Conservation (phyloP, 2,888 invertebrate species). For the Trachelus troglodyta region DNA sequence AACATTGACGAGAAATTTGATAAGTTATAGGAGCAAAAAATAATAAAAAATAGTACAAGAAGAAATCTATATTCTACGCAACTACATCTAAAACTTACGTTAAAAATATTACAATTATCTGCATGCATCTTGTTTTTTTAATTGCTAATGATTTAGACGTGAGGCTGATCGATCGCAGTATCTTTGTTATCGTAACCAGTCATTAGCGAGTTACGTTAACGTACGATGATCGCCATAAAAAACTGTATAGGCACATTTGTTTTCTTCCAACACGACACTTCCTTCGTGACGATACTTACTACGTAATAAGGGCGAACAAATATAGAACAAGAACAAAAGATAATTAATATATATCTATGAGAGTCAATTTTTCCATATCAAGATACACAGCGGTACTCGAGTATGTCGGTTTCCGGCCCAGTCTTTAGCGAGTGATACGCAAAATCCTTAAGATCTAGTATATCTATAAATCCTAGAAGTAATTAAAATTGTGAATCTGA, state of each 20-base stretch:
- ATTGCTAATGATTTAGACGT: not conserved
- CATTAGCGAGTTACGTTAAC: not conserved
- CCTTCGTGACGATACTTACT: not conserved
- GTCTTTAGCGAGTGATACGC: not conserved
- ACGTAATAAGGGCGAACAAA: not conserved
- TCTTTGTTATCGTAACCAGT: not conserved
- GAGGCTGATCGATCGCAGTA: not conserved
- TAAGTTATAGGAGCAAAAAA: not conserved
- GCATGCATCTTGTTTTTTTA: slow-evolving; percentile 12
- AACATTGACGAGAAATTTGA: slow-evolving; percentile 9
- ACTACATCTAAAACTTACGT: not conserved
- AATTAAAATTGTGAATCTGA: not conserved
- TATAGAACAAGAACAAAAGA: not conserved
- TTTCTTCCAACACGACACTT: not conserved
- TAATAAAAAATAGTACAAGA: slow-evolving; percentile 5
- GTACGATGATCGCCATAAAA: not conserved
- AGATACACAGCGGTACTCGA: not conserved
- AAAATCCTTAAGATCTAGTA: not conserved
- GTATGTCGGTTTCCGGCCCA: not conserved
- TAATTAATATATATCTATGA: not conserved
- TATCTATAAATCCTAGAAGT: not conserved
- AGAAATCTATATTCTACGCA: not conserved
- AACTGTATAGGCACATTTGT: not conserved
- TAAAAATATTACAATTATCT: not conserved
- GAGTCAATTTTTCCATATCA: not conserved